Evolutionary conservation across 2,888 invertebrate genomes (phyloP).

Genomic region (Agonum fuliginosum): DNA sequence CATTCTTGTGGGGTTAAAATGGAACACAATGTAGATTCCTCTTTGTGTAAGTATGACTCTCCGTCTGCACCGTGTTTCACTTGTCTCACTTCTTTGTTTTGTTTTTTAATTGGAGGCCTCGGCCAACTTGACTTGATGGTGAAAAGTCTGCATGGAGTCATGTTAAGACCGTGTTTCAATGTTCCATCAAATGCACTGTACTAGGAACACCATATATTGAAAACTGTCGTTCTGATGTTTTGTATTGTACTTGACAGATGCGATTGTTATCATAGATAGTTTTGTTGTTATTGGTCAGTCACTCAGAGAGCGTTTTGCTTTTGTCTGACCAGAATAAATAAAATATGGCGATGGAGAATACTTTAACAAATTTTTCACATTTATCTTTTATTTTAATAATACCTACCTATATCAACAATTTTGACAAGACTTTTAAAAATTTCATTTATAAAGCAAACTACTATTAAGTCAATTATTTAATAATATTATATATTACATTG

Average conservation of each 20-base stretch:
- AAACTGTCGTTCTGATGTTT: conserved; percentile 38
- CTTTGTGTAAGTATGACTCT: background rate
- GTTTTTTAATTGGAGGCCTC: conserved; percentile 22
- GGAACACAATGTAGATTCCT: conserved; percentile 12
- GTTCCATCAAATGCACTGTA: conserved; percentile 15
- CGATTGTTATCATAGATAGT: conserved; percentile 31
- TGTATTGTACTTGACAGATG: conserved; percentile 20
- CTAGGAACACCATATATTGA: conserved; percentile 29
- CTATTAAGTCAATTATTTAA: no score
- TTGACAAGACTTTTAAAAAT: no score
- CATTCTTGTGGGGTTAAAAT: background rate
- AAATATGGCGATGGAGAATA: conserved; percentile 1
- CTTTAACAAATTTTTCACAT: conserved; percentile 7
- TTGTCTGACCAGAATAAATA: conserved; percentile 6
- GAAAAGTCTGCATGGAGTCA: conserved; percentile 32
- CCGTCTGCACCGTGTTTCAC: conserved; percentile 6
- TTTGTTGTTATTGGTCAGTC: conserved; percentile 37
- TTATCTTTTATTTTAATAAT: no score
- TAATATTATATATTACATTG: no score
- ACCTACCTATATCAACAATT: no score
- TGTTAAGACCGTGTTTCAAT: conserved; percentile 15
- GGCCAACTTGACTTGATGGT: conserved; percentile 21
- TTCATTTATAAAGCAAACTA: no score
- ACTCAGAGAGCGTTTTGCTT: conserved; percentile 18
- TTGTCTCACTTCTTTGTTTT: conserved; percentile 37